Evolutionary conservation across 2,888 invertebrate genomes (phyloP).

Genomic region (Hemaris fuciformis): DNA sequence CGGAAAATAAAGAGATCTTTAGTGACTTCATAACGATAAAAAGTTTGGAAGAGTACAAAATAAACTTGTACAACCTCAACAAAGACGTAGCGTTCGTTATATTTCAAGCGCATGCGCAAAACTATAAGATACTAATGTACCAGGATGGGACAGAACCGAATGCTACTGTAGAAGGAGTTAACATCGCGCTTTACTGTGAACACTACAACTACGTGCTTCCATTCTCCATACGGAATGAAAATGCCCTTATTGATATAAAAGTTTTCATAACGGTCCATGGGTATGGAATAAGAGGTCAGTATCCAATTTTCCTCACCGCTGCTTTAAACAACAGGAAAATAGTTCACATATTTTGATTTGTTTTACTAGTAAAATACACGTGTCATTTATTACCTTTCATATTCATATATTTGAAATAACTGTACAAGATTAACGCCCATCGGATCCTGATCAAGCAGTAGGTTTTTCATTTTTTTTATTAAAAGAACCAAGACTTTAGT

Average conservation of each 20-base stretch:
- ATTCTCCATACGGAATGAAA: constrained; percentile 70
- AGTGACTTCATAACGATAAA: not conserved
- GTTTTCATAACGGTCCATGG: constrained; percentile 77
- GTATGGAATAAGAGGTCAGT: constrained; percentile 76
- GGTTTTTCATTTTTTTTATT: too few relatives aligned
- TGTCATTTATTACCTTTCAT: too few relatives aligned
- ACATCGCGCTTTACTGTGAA: constrained; percentile 79
- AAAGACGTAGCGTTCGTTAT: not conserved
- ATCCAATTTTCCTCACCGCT: constrained; percentile 31
- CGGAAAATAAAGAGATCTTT: not conserved
- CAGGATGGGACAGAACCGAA: not conserved
- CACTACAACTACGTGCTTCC: constrained; percentile 40
- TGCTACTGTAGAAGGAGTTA: constrained; percentile 74
- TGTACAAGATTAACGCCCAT: too few relatives aligned
- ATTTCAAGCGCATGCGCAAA: not conserved
- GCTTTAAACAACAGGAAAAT: not conserved
- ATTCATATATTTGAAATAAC: too few relatives aligned
- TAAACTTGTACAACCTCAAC: not conserved
- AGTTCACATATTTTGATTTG: too few relatives aligned
- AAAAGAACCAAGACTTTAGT: too few relatives aligned
- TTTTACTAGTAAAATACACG: too few relatives aligned
- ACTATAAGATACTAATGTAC: not conserved
- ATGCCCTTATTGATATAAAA: constrained; percentile 46
- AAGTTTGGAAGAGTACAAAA: not conserved
- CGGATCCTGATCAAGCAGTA: too few relatives aligned